Evolutionary conservation across 2,113 vertebrate genomes (phyloP), one percentile per base, ranked within the genome.

Genomic region (Mobula hypostoma): DNA sequence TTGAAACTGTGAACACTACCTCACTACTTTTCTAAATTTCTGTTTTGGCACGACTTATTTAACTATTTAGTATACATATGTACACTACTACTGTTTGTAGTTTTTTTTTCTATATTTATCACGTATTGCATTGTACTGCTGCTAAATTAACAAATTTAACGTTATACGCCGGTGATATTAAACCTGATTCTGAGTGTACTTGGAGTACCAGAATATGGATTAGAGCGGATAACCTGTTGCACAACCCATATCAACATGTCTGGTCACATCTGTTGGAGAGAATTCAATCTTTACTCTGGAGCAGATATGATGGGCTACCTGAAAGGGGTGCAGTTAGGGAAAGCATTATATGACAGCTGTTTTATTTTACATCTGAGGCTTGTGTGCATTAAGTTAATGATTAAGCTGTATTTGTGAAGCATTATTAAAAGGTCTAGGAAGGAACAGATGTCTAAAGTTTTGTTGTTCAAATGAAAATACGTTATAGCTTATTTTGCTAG

Each of bases 381-480:
- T 74, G 24, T 93, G 70, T 93, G 74, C 91, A 72, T 74, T 15
- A 56, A 93, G 91, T 76, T 93, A 93, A 93, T 93, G 68, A 93
- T 76, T 93, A 56, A 40, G 11, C 36, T 93, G 68, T 91, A 70
- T 70, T 70, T 91, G 88, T 76, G 74, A 40, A 93, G 24, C 91
- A 74, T 70, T 56, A 19, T 87, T 83, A 48, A 40, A 72, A 72
- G 11, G 68, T 72, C 70, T 24, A 24, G 24, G 56, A 27, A 93
- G 19, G 32, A 76, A 24, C 91, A 93, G 66, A 8, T 61, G 83
- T 29, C 83, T 79, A 36, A 9, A 61, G 61, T 87, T 61, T 87
- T 56, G 1, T 93, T 19, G 72, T n/a, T 66, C 85, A 93, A 40
- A 74, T 36, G 4, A 48, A 93, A 72, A 36, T 56, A 29, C 70